Evolutionary conservation across 2,113 vertebrate genomes (phyloP).

Genomic region (Podiceps cristatus): DNA sequence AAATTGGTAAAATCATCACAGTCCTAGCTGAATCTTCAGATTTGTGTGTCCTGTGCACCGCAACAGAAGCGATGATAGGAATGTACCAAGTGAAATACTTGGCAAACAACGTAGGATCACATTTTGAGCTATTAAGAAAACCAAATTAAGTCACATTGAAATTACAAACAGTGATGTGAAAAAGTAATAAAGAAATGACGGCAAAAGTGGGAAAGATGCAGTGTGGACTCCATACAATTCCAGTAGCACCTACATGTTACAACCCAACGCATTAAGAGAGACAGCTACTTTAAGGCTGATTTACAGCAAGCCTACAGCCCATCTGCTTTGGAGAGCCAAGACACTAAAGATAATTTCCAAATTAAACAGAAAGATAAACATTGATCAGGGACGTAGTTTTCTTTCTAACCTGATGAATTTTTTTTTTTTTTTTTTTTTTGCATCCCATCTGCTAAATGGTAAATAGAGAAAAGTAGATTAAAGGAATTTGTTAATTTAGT

Average conservation of each 20-base stretch:
- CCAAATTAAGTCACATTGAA: accelerated
- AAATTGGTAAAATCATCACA: background rate
- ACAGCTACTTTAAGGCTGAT: constrained; percentile 44
- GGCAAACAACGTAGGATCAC: accelerated
- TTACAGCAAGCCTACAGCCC: constrained; percentile 57
- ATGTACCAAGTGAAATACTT: accelerated
- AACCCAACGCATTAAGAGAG: background rate
- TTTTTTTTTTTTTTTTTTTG: background rate
- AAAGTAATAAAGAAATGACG: background rate
- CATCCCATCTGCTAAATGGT: background rate
- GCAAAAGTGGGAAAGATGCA: background rate
- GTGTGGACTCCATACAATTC: background rate
- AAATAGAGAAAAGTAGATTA: background rate
- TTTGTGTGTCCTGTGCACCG: background rate
- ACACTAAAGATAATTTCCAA: constrained; percentile 31
- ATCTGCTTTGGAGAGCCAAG: constrained; percentile 50
- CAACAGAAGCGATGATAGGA: background rate
- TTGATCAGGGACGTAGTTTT: background rate
- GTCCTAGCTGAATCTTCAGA: background rate
- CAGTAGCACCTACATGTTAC: background rate
- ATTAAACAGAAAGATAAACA: constrained; percentile 32
- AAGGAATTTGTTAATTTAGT: background rate
- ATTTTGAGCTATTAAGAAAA: background rate
- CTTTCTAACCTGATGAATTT: background rate
- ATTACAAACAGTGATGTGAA: accelerated